phyloP scores from a whole-genome alignment of 2,888 invertebrate genomes.

The Laspeyria flexula region DNA sequence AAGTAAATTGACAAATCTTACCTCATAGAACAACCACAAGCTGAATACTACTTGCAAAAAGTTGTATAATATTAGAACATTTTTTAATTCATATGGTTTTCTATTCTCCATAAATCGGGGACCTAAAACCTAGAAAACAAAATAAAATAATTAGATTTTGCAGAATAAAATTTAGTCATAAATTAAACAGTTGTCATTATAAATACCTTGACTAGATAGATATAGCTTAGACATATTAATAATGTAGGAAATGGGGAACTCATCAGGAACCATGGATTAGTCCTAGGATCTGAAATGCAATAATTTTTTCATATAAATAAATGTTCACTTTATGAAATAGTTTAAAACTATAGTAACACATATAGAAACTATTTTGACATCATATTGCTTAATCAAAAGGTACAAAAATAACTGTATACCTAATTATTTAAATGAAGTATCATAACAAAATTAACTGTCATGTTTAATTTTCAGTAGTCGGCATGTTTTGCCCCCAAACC shows the following conservation, averaged over 20 bases:
- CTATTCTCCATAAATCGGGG: conserved; percentile 96
- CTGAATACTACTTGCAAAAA: conserved; percentile 96
- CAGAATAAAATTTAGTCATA: neutral
- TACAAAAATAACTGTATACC: too few relatives aligned
- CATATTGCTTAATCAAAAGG: too few relatives aligned
- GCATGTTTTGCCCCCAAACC: too few relatives aligned
- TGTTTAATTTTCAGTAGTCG: too few relatives aligned
- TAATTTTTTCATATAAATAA: conserved; percentile 32
- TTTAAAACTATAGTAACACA: too few relatives aligned
- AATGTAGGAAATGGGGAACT: conserved; percentile 96
- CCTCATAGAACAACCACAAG: conserved; percentile 96
- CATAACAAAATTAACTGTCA: too few relatives aligned
- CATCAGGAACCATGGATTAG: conserved; percentile 97
- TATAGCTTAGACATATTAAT: conserved; percentile 94
- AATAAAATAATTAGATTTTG: conserved; percentile 8
- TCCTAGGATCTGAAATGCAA: conserved; percentile 91
- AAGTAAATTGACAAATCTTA: conserved; percentile 69
- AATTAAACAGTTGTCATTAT: conserved; percentile 35
- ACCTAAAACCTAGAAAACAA: conserved; percentile 89
- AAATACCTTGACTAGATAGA: conserved; percentile 94
- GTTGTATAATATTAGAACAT: conserved; percentile 92
- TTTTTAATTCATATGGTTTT: conserved; percentile 94
- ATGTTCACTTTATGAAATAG: too few relatives aligned
- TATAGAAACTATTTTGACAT: too few relatives aligned
- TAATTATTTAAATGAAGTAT: too few relatives aligned